A percentile compares a stretch with the other conserved stretches of the same genome.
phyloP scores from a whole-genome alignment of 2,888 invertebrate species.

The Nemurella pictetii region DNA sequence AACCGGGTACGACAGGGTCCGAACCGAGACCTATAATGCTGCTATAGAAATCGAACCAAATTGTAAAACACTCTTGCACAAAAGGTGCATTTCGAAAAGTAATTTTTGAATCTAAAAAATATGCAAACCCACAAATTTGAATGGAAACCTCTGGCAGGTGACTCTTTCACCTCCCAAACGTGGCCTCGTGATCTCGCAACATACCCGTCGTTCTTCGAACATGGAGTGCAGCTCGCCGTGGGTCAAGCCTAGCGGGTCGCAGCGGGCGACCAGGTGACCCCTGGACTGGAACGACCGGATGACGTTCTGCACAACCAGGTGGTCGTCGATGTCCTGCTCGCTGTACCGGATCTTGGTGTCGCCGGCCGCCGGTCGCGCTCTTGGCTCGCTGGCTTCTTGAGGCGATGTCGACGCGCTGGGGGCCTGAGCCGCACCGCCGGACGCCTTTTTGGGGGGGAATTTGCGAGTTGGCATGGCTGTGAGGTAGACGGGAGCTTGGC shows the following conservation, averaged over 20 bases:
- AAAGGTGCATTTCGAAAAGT: no score
- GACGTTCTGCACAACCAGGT: constrained; percentile 69
- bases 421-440: background rate
- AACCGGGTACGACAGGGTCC: no score
- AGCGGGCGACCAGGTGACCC: constrained; percentile 80
- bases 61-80: no score
- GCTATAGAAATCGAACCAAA: no score
- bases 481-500: no score
- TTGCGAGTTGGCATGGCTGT: no score
- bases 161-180: no score
- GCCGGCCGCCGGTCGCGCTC: background rate
- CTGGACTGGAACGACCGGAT: constrained; percentile 78
- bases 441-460: background rate
- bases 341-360: constrained; percentile 34
- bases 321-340: constrained; percentile 59
- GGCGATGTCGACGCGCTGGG: background rate
- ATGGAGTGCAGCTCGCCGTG: constrained; percentile 45
- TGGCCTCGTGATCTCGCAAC: background rate
- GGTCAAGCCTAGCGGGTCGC: constrained; percentile 76
- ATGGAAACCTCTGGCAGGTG: no score
- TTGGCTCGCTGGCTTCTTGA: background rate
- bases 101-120: no score
- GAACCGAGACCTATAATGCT: no score
- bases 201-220: constrained; percentile 32
- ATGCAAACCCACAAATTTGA: no score